Conservation (phyloP, 1,140 invertebrate genomes). For the Sminthurides bifidus region DNA sequence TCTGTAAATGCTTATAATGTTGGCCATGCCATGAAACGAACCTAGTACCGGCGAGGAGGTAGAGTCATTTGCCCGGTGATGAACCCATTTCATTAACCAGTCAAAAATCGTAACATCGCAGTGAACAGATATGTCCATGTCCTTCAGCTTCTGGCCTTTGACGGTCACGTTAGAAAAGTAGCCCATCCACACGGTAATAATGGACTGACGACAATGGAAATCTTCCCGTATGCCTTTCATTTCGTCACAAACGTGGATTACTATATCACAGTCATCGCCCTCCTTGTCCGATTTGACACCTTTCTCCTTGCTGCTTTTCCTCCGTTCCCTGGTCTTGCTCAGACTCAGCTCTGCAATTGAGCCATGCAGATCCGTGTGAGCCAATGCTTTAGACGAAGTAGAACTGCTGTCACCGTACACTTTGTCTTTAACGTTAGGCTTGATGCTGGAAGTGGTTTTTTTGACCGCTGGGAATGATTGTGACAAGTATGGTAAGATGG, state of each 20-base stretch:
- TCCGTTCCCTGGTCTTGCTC: neutral
- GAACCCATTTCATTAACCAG: conserved; percentile 91
- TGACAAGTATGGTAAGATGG: conserved; percentile 32
- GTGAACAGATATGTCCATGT: conserved; percentile 92
- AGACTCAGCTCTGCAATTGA: neutral
- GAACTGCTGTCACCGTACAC: conserved; percentile 2
- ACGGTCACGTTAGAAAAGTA: conserved; percentile 79
- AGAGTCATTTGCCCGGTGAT: conserved; percentile 27
- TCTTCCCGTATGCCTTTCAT: conserved; percentile 73
- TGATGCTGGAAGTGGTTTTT: neutral
- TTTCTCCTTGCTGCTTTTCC: neutral
- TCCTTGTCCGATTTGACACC: neutral
- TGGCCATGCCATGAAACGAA: no score
- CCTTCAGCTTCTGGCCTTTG: conserved; percentile 65
- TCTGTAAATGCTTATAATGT: no score
- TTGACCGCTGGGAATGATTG: neutral
- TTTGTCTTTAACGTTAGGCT: no score
- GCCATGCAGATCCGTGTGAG: neutral
- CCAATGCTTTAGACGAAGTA: neutral
- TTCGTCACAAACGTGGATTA: conserved; percentile 79
- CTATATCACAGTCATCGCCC: conserved; percentile 47
- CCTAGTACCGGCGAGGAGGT: conserved; percentile 50
- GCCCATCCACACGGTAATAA: conserved; percentile 80
- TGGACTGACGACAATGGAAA: conserved; percentile 70
- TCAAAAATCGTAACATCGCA: conserved; percentile 88